Conservation (phyloP, 2,888 invertebrate genomes). For the Polymixis lichenea region DNA sequence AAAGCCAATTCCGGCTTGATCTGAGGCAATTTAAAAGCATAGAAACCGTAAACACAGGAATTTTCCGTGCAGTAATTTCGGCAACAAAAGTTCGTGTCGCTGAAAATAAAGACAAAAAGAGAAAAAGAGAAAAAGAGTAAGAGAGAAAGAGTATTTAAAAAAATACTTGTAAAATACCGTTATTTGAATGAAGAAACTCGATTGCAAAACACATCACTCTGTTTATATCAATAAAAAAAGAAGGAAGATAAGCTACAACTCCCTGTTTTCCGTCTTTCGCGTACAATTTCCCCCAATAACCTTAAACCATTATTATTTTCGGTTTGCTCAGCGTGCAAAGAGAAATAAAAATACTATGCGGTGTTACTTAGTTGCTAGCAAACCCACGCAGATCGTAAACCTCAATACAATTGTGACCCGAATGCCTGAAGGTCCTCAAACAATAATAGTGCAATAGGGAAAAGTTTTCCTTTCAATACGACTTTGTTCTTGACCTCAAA, state of each 20-base stretch:
- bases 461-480: conserved; percentile 17
- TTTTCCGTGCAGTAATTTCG: neutral
- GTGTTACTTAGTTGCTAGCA: conserved; percentile 19
- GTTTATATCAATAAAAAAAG: neutral
- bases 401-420: conserved; percentile 25
- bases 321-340: neutral
- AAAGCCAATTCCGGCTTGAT: neutral
- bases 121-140: no score
- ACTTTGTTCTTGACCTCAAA: conserved; percentile 22
- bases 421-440: conserved; percentile 18
- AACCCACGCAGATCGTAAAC: conserved; percentile 33
- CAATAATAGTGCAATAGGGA: conserved; percentile 13
- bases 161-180: neutral
- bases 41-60: neutral
- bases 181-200: neutral
- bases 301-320: conserved; percentile 1
- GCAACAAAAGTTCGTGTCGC: neutral
- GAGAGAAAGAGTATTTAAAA: no score
- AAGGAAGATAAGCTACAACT: neutral
- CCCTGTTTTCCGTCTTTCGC: neutral
- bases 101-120: no score
- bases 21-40: neutral
- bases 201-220: neutral
- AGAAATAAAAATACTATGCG: conserved; percentile 11
- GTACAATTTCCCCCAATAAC: neutral